Base-by-base conservation (phyloP, 2,888 invertebrate species). In the Dexiosoma caninum region DNA sequence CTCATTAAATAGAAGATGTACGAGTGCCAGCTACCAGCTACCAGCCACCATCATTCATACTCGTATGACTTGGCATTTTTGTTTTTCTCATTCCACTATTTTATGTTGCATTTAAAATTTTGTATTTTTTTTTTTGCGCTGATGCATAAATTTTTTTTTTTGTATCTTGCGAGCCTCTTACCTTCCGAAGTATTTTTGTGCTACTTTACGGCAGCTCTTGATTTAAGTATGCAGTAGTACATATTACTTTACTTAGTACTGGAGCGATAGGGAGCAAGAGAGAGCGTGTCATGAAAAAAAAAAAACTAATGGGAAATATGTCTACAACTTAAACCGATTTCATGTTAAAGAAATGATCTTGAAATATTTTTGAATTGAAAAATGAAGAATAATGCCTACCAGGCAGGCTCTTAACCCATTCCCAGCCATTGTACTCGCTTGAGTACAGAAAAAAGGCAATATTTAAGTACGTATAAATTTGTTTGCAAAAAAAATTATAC, bases 131-230 rank as follows among this genome's bases (percentile, higher is more conserved):
- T 23, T 51, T 51, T 64, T 66, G 46, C 9, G 55, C 27, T 46
- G 55, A 40, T 40, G 49, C 74, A 59, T 66, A 37, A 23, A 35
- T n/a, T 37, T 37, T 35, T 49, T 37, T 35, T 49, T 55, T 37
- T 64, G 37, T 55, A 46, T 46, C 44, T 35, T 55, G 44, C n/a
- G n/a, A n/a, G n/a, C 32, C 16, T 53, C 37, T 69, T 76, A 37
- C 44, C 49, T 35, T 42, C 10, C 23, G 10, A 21, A 19, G 51
- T 40, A 78, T 51, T 42, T 64, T 64, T 71, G 70, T 71, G 78
- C 78, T 71, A 78, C 78, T 72, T 55, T 51, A 71, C 78, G 16
- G 78, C 59, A 78, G 78, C 71, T 42, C 57, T 71, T 71, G 46
- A 51, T 66, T 66, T 51, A 51, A 71, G 51, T 66, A 66, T 37